Evolutionary conservation across 2,113 vertebrate species (phyloP).

Genomic region (Periophthalmodon schlosseri): DNA sequence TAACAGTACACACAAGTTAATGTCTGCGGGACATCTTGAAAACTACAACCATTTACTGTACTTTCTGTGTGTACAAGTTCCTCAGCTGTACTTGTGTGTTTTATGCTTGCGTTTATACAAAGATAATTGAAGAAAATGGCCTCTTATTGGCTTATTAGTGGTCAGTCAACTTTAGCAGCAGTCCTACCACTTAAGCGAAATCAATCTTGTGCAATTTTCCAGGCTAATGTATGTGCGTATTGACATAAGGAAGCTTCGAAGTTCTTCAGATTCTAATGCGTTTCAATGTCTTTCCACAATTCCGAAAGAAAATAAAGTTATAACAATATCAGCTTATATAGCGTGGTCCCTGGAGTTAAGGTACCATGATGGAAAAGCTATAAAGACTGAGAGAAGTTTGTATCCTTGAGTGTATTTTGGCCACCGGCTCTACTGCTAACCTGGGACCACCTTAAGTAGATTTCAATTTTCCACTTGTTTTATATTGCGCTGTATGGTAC

Average conservation of each 20-base stretch:
- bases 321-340: constrained; percentile 16
- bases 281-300: constrained; percentile 39
- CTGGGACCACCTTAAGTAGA: constrained; percentile 63
- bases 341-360: constrained; percentile 8
- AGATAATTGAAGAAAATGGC: constrained; percentile 2
- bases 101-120: background rate
- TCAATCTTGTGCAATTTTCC: background rate
- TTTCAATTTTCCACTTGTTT: constrained; percentile 62
- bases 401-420: constrained; percentile 46
- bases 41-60: background rate
- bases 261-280: constrained; percentile 50
- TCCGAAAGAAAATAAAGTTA: constrained; percentile 10
- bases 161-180: background rate
- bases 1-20: background rate
- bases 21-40: background rate
- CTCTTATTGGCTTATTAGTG: background rate
- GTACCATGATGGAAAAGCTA: constrained; percentile 21
- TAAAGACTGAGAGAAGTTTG: constrained; percentile 23
- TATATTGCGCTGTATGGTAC: constrained; percentile 49
- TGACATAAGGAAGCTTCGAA: constrained; percentile 30
- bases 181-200: constrained; percentile 13
- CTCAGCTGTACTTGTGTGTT: background rate
- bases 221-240: background rate
- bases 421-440: constrained; percentile 45
- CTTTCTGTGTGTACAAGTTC: background rate